Evolutionary conservation across 2,888 invertebrate species (phyloP).

Genomic region (Macrosiphum euphorbiae): DNA sequence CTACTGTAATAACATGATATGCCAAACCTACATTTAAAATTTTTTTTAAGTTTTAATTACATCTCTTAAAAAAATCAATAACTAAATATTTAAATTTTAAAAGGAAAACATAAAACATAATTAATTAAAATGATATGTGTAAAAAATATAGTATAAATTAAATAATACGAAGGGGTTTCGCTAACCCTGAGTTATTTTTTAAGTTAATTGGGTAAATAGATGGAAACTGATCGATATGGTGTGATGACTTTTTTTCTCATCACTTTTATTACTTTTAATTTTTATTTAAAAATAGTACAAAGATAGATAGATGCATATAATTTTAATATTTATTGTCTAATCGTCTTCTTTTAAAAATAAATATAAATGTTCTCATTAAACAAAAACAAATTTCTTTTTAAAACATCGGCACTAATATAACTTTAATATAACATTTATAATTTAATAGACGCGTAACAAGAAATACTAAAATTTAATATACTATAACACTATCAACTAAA

Average conservation of each 20-base stretch:
- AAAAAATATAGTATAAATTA: constrained; percentile 20
- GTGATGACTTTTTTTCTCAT: background rate
- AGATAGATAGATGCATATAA: background rate
- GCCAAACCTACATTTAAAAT: constrained; percentile 19
- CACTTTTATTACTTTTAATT: background rate
- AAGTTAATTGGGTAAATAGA: background rate
- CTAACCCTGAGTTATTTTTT: background rate
- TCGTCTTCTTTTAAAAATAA: background rate
- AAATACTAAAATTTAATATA: background rate
- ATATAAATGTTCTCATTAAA: background rate
- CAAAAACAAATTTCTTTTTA: background rate
- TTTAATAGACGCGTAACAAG: background rate
- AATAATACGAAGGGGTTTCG: background rate
- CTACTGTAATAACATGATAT: constrained; percentile 22
- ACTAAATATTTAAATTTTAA: background rate
- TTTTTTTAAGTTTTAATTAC: background rate
- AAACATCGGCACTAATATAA: background rate
- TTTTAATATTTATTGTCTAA: constrained; percentile 47
- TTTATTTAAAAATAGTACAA: background rate
- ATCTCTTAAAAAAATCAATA: background rate
- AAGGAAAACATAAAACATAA: background rate
- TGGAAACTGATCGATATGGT: constrained; percentile 5
- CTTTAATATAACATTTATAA: background rate
- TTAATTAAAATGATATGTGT: constrained; percentile 42
- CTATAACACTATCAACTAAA: constrained; percentile 8